phyloP scores from a whole-genome alignment of 2,113 vertebrate species.

The Nymphicus hollandicus region DNA sequence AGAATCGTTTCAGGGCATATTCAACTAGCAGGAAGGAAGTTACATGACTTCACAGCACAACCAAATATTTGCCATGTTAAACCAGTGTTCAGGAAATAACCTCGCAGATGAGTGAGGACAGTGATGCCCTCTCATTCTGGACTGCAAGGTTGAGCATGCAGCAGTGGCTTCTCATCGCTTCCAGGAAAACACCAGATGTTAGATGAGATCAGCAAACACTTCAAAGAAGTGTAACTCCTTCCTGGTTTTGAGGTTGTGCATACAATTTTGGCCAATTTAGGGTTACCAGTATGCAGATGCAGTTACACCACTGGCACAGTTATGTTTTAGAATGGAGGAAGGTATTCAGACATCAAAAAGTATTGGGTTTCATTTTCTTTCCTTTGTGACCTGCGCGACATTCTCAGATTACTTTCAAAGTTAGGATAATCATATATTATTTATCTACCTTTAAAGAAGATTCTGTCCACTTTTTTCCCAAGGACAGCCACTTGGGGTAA shows the following conservation, averaged over 20 bases:
- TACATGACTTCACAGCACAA: accelerated
- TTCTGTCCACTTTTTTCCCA: not conserved
- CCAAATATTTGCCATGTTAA: not conserved
- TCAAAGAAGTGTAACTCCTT: not conserved
- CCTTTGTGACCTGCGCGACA: not conserved
- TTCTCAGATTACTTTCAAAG: conserved; percentile 22
- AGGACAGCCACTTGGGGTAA: not conserved
- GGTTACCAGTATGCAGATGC: not conserved
- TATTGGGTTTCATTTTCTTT: not conserved
- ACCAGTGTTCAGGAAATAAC: not conserved
- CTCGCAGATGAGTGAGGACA: not conserved
- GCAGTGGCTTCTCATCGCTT: accelerated
- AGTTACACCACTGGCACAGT: not conserved
- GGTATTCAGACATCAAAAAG: not conserved
- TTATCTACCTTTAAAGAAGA: not conserved
- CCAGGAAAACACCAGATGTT: not conserved
- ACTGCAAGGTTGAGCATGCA: not conserved
- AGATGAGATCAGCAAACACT: not conserved
- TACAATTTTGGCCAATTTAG: not conserved
- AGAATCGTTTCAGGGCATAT: not conserved
- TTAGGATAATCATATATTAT: not conserved
- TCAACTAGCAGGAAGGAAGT: not conserved
- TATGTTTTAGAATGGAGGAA: not conserved
- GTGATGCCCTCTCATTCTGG: not conserved
- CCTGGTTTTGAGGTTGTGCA: not conserved